Conservation (phyloP, 2,113 vertebrate species). For the Platichthys flesus region DNA sequence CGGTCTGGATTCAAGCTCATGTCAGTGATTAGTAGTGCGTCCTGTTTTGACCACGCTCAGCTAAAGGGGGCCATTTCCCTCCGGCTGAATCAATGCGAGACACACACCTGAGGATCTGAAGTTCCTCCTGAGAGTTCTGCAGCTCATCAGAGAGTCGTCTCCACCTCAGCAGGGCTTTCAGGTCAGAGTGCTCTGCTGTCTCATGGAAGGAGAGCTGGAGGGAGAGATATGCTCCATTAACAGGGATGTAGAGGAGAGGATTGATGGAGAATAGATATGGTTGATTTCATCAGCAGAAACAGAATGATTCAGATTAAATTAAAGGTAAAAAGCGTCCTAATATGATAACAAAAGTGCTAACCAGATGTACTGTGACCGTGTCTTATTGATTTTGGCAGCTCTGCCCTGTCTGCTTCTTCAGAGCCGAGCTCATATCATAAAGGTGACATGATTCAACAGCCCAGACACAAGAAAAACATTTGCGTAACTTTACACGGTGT, state of each 20-base stretch:
- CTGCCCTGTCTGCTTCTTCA: neutral
- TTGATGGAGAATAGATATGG: neutral
- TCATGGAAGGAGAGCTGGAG: conserved; percentile 82
- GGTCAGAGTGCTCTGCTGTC: conserved; percentile 82
- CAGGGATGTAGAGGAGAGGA: neutral
- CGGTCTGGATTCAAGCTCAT: neutral
- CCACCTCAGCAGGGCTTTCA: conserved; percentile 91
- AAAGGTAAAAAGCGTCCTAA: neutral
- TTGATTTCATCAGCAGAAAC: conserved; percentile 1
- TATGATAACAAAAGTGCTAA: neutral
- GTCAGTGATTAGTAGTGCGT: neutral
- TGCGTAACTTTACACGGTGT: conserved; percentile 44
- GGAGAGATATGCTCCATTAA: conserved; percentile 14
- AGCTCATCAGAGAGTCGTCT: conserved; percentile 89
- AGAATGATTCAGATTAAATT: neutral
- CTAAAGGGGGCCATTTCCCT: neutral
- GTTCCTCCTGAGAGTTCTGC: conserved; percentile 89
- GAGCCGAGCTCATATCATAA: conserved; percentile 23
- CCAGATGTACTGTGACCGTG: neutral
- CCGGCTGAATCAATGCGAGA: neutral
- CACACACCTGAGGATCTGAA: conserved; percentile 94
- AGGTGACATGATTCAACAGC: conserved; percentile 37
- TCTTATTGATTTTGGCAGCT: conserved; percentile 24
- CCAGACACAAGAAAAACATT: conserved; percentile 44
- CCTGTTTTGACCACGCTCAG: conserved; percentile 6